Evolutionary conservation across 1,140 invertebrate genomes (phyloP), one percentile per base, ranked within the genome.

Genomic region (Triops longicaudatus): DNA sequence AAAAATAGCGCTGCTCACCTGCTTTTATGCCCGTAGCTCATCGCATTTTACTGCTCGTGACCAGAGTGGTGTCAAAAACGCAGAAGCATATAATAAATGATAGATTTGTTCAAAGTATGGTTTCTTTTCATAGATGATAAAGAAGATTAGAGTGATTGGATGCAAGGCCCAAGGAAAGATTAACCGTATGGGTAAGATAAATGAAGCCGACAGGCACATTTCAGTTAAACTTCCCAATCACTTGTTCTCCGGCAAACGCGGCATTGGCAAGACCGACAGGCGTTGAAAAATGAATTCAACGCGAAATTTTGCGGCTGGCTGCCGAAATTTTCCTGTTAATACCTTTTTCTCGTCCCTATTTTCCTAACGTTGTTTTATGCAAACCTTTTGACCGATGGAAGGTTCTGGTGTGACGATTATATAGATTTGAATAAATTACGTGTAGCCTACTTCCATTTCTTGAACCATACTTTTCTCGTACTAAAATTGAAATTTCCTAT

Each of bases 171-270:
- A 89, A 76, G 92, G 92, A 85, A 92, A 92, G 81, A 90, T 94
- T 1, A 92, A 90, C 78, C 91, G 90, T 81, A 89, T 91, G 82
- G 94, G 95, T 81, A 90, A 94, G 78, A 98, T 97, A 83, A 98
- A 97, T 81, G 98, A 99, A 87, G 95, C 92, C 11, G 98, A 99
- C 87, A 88, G 97, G 73, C 95, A 95, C 82, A 97, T 99, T 83
- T 92, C 92, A 26, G 93, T 89, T 77, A 93, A 96, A 85, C 97
- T 91, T 88, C 97, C 97, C 0, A 97, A 92, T 84, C 98, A 99
- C 89, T 86, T 99, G 83, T 99, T 91, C 85, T 85, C 93, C 76
- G 98, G 98, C 73, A 99, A 99, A 84, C 87, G 98, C 72, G 92
- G 92, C 72, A 86, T 90, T 76, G 97, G 97, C 79, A 99, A 98